These are phyloP conservation scores for Uropsilus gracilis DNA, from an alignment of 2,113 vertebrate species.

Conservation along the genomic window DNA sequence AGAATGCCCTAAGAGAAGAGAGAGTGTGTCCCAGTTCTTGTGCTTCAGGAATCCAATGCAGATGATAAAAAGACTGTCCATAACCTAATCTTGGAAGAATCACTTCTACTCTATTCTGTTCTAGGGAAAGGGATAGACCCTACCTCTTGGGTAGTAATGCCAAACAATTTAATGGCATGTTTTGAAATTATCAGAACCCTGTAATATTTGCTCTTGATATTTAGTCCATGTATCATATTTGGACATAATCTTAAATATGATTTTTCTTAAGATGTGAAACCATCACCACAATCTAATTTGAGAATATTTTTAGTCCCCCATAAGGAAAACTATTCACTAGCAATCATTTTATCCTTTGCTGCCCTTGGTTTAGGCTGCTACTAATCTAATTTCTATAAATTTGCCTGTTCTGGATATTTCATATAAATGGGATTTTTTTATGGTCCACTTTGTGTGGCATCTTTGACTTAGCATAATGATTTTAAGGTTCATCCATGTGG, in stretches of 20 bases:
- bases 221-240: not conserved
- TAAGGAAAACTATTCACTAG: not conserved
- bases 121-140: not conserved
- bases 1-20: not conserved
- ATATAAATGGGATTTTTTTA: not conserved
- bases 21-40: not conserved
- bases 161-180: not conserved
- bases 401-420: not conserved
- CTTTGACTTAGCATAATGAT: slow-evolving; percentile 21
- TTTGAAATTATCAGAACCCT: not conserved
- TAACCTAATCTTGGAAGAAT: not conserved
- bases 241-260: not conserved
- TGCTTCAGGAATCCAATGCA: not conserved
- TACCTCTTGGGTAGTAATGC: not conserved
- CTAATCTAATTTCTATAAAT: not conserved
- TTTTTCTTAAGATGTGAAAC: too few relatives aligned
- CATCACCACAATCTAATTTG: not conserved
- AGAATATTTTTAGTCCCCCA: not conserved
- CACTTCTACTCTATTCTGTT: not conserved
- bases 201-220: not conserved
- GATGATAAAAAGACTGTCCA: not conserved
- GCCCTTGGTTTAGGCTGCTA: not conserved
- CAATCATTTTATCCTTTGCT: not conserved
- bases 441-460: slow-evolving; percentile 18
- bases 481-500: slow-evolving; percentile 6